phyloP scores from a whole-genome alignment of 2,888 invertebrate species.

The Diarsia dahlii region DNA sequence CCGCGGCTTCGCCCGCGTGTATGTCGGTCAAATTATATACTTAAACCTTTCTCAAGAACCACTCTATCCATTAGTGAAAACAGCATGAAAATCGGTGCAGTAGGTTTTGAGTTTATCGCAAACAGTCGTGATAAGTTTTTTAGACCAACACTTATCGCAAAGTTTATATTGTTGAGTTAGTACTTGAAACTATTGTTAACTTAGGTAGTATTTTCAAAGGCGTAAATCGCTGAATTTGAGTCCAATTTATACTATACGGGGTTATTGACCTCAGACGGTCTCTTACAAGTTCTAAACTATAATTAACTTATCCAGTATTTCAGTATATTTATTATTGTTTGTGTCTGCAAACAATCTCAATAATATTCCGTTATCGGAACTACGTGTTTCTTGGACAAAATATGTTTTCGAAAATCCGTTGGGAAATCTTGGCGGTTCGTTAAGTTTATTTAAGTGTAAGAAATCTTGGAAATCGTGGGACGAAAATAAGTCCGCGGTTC shows the following conservation, averaged over 20 bases:
- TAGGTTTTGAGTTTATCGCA: too few relatives aligned
- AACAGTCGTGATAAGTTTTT: too few relatives aligned
- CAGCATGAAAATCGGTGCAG: too few relatives aligned
- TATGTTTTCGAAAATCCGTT: constrained; percentile 24
- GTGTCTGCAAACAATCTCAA: constrained; percentile 4
- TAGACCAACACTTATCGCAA: too few relatives aligned
- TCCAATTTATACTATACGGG: not conserved
- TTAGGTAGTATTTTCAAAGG: not conserved
- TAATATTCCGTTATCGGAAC: constrained; percentile 1
- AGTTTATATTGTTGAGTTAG: too few relatives aligned
- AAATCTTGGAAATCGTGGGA: not conserved
- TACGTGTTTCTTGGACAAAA: constrained; percentile 23
- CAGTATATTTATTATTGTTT: not conserved
- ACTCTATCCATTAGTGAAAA: too few relatives aligned
- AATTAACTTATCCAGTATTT: constrained; percentile 1
- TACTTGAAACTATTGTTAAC: not conserved
- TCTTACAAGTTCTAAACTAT: not conserved
- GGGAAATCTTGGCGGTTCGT: constrained; percentile 25
- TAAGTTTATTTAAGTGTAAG: not conserved
- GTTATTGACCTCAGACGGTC: not conserved
- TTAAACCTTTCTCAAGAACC: too few relatives aligned
- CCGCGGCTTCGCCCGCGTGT: too few relatives aligned
- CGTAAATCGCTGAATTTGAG: too few relatives aligned
- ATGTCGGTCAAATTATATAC: too few relatives aligned
- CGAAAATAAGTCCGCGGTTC: not conserved